phyloP scores from a whole-genome alignment of 2,888 invertebrate species.

The Hyles lineata region DNA sequence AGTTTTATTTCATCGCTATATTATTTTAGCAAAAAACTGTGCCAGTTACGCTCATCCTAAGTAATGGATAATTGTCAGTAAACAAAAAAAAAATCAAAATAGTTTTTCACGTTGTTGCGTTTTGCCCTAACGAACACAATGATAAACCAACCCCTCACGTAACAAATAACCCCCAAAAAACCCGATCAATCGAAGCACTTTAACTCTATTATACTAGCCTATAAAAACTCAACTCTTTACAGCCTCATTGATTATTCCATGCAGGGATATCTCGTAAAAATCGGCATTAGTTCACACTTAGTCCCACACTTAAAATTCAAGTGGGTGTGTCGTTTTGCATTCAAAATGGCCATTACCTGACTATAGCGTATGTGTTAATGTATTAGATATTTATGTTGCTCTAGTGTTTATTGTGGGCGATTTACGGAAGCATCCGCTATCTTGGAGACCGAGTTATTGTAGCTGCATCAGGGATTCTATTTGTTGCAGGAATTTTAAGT shows the following conservation, averaged over 20 bases:
- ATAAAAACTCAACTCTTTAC: slow-evolving; percentile 46
- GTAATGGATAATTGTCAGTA: no score
- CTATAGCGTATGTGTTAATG: slow-evolving; percentile 44
- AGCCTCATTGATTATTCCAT: slow-evolving; percentile 64
- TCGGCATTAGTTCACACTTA: slow-evolving; percentile 79
- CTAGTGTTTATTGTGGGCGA: not conserved
- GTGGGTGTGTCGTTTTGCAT: slow-evolving; percentile 67
- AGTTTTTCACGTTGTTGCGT: no score
- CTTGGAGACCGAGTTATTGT: not conserved
- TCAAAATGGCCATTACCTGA: slow-evolving; percentile 70
- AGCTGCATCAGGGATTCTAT: not conserved
- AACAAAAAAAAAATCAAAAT: no score
- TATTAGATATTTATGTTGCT: not conserved
- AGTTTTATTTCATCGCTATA: no score
- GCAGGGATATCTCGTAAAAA: slow-evolving; percentile 70
- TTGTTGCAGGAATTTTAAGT: no score
- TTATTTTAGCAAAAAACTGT: no score
- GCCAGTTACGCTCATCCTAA: no score
- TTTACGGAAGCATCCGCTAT: not conserved
- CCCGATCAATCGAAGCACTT: slow-evolving; percentile 13
- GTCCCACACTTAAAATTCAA: slow-evolving; percentile 69
- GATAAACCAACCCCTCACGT: not conserved
- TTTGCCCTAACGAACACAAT: no score
- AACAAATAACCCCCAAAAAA: slow-evolving; percentile 4
- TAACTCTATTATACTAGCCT: not conserved